These are phyloP conservation scores for Aricia artaxerxes DNA, from an alignment of 2,888 invertebrate species.

Conservation along the genomic window DNA sequence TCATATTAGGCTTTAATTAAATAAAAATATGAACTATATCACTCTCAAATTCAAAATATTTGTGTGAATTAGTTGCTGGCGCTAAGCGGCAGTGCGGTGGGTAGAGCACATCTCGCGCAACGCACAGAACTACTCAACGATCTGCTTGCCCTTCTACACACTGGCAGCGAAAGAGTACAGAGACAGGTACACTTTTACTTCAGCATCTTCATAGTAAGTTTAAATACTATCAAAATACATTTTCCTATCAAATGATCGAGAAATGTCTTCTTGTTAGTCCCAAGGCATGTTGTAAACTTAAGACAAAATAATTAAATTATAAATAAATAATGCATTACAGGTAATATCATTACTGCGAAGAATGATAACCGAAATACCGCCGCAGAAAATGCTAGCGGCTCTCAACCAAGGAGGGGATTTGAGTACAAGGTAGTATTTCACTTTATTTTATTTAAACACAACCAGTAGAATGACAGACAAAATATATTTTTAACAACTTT, in stretches of 20 bases:
- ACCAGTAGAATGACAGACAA: no score
- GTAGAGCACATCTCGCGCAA: constrained; percentile 93
- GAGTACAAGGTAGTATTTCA: constrained; percentile 48
- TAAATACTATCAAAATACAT: background rate
- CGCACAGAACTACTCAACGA: constrained; percentile 92
- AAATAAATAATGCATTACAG: constrained; percentile 55
- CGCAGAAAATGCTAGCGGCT: constrained; percentile 89
- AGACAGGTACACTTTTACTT: constrained; percentile 83
- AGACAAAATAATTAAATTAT: background rate
- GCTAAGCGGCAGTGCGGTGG: constrained; percentile 94
- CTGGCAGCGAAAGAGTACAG: constrained; percentile 96
- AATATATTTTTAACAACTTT: no score
- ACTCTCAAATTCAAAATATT: no score
- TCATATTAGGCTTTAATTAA: no score
- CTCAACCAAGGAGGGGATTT: constrained; percentile 79
- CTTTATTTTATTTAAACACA: background rate
- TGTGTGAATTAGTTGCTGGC: constrained; percentile 82
- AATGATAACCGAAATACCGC: constrained; percentile 94
- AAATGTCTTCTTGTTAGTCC: background rate
- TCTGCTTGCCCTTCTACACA: constrained; percentile 92
- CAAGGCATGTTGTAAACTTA: background rate
- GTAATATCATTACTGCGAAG: constrained; percentile 92
- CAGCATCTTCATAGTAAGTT: background rate
- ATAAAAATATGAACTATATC: no score
- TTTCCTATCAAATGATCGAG: background rate